Base-by-base conservation (phyloP, 2,113 vertebrate genomes). In the Rostratula benghalensis region DNA sequence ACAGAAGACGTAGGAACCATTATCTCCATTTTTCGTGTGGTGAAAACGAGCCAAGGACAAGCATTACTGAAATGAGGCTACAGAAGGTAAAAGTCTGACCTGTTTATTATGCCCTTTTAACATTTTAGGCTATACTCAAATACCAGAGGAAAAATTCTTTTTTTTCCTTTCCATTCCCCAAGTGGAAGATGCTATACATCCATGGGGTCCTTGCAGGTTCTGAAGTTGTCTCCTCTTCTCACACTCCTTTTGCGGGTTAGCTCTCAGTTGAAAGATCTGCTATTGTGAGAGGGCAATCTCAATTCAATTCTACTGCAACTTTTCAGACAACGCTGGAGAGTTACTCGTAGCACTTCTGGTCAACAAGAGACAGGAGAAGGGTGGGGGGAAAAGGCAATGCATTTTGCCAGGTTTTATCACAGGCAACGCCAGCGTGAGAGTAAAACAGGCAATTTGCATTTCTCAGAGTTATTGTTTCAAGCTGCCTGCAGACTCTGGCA, bases 1-100 rank as follows among this genome's bases (percentile, higher is more conserved):
- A 56, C 45, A 83, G 87, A 95, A 94, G 94, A 94, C 45, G 82
- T 33, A 94, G 67, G 91, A 91, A 90, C 78, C 77, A 87, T 95
- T 96, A 96, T 83, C 91, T 79, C 41, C 54, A 76, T 93, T 93
- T 94, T 61, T 91, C 45, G 8, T 53, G 67, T 45, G 67, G 84
- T 53, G 78, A 87, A 95, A 95, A 95, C 15, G 59, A 91, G 74
- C 77, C 6, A 43, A 89, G 77, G 76, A 89, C 91, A 94, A 95
- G 90, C 86, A 89, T 48, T 53, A 71, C 51, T 6, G 51, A 90
- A 89, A 95, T 27, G 33, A 89, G 76, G 68, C 76, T 89, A n/a
- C 76, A 57, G 73, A 76, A 61, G 69, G 76, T 83, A 43, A 21
- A 43, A 78, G 28, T 14, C 90, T 79, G 73, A 87, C 78, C 86